Evolutionary conservation across 2,797 vertebrate species (phyloP), one percentile per base, ranked within the genome.

Genomic region (Cryptoblepharus egeriae): DNA sequence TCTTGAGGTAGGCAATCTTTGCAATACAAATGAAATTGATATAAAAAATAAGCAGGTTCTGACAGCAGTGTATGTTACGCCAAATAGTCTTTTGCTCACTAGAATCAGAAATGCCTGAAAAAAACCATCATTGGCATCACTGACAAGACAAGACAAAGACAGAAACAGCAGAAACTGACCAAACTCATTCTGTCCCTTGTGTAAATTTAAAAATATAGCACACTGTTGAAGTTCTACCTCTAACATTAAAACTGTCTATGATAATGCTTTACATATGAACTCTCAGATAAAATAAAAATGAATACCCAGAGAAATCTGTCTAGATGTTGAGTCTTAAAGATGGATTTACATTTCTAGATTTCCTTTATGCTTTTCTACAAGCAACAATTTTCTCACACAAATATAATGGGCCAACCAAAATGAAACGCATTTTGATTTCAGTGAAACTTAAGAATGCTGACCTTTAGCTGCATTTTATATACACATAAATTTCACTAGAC

Each of bases 271-370:
- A 75, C 65, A 70, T 13, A 86, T 86, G 80, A 37, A 78, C 42
- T 77, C 58, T 76, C 7, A 35, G 49, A 26, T 7, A 68, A 39
- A 57, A 39, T 0, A 68, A 28, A 76, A 30, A 64, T 45, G 2
- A 70, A 39, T 85, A 82, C 55, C 18, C 88, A 78, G 82, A 70
- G 3, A 67, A 0, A 85, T 70, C 67, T 83, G 26, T 75, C 83
- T 68, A 82, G 68, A 88, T 82, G 64, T 61, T 87, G 81, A 88
- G 35, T 57, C 82, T 90, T 91, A 90, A 88, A 79, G 39, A 80
- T 88, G 88, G 0, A 0, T 75, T 85, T 79, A 82, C 87, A 78
- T 71, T 45, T 35, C 84, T 42, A n/a, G 73, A 71, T 61, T 78
- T 88, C 67, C 3, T 87, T 88, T 79, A 75, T 45, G 61, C 63